Evolutionary conservation across 2,888 invertebrate genomes (phyloP), one percentile per base, ranked within the genome.

Genomic region (Belgica antarctica): DNA sequence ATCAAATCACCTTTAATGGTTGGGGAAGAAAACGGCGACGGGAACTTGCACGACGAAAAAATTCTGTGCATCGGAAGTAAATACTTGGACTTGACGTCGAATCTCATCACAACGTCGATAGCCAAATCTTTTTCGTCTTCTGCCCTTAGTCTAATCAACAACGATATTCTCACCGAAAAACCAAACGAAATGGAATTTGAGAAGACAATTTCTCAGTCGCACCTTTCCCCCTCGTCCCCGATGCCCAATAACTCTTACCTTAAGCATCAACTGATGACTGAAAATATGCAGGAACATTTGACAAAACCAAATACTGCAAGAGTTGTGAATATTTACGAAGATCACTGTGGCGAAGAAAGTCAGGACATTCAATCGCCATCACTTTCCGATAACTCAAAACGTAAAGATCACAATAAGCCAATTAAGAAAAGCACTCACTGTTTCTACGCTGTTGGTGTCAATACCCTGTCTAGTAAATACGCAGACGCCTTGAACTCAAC

Each of bases 51-150:
- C 28, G 61, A 70, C 17, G 70, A 70, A 3, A 61, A 70, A 15
- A 70, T 70, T 70, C 46, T 61, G 47, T 70, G 70, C 24, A 70
- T 70, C 19, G 70, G 70, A 3, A 70, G 31, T 28, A 70, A 70
- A 41, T 61, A 70, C 27, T 31, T 70, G 1, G 70, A 70, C 27
- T 17, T 70, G 17, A 65, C 65, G 0, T 65, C 65, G 19, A 68
- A 57, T 31, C 57, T 57, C 8, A 10, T 52, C 10, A 15, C 65
- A 24, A 22, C 47, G 7, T 25, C 65, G 25, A 19, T 68, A 7
- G 28, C 15, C n/a, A 65, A 52, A 68, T 17, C 52, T 10, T 31
- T 57, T 12, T 27, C 59, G n/a, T 27, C 68, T 1, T 68, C 68
- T 5, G 57, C 57, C n/a, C 15, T 57, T 12, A 57, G 31, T n/a